A percentile compares a stretch with the other conserved stretches of the same genome.
These are phyloP conservation scores for Ditylenchus dipsaci DNA, from an alignment of 1,140 invertebrate species.

Conservation along the genomic window DNA sequence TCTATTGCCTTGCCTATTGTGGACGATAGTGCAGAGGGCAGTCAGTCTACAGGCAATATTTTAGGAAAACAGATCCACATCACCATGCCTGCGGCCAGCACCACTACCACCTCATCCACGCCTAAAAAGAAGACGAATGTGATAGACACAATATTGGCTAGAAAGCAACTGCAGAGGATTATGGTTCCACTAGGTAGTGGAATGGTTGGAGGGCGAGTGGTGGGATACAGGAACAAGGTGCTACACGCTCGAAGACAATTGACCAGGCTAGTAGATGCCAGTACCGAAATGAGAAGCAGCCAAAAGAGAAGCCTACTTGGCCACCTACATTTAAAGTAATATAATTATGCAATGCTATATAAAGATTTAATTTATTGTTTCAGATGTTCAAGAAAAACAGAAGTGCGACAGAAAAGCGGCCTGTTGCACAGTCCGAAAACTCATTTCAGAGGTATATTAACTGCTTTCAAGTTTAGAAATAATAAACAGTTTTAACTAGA, in stretches of 20 bases:
- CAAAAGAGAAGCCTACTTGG: too few relatives aligned
- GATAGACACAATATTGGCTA: not conserved
- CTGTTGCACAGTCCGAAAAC: too few relatives aligned
- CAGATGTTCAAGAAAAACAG: too few relatives aligned
- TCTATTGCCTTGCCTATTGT: not conserved
- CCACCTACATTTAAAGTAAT: too few relatives aligned
- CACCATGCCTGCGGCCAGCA: not conserved
- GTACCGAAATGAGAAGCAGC: too few relatives aligned
- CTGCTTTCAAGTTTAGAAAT: too few relatives aligned
- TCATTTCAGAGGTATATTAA: too few relatives aligned
- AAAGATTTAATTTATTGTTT: too few relatives aligned
- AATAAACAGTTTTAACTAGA: too few relatives aligned
- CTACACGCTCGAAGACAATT: not conserved
- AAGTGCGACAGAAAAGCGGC: too few relatives aligned
- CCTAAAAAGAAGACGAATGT: not conserved
- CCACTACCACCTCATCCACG: not conserved
- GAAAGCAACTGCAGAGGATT: not conserved
- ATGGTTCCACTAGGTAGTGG: not conserved
- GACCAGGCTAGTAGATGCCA: not conserved
- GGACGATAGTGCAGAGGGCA: not conserved
- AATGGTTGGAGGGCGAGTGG: not conserved
- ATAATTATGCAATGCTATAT: too few relatives aligned
- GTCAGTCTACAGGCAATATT: not conserved
- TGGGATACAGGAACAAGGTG: not conserved
- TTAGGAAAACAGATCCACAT: not conserved